phyloP scores from a whole-genome alignment of 2,888 invertebrate genomes.

The Acanthacorydalis orientalis region DNA sequence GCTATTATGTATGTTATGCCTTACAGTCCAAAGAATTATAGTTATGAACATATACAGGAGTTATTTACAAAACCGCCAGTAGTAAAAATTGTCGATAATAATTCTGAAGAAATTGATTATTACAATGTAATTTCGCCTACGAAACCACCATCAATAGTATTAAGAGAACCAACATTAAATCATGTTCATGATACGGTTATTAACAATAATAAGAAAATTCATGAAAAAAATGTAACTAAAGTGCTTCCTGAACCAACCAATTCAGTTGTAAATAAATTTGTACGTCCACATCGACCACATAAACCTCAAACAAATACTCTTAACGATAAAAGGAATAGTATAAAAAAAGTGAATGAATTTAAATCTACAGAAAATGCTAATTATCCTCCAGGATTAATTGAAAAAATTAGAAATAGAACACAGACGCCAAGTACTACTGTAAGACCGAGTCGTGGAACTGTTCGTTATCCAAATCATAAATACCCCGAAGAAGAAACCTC shows the following conservation, averaged over 20 bases:
- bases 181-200: neutral
- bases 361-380: neutral
- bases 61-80: constrained; percentile 49
- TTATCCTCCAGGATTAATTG: neutral
- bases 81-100: constrained; percentile 33
- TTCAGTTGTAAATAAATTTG: neutral
- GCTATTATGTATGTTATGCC: constrained; percentile 51
- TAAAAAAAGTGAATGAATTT: neutral
- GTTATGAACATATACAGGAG: constrained; percentile 35
- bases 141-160: neutral
- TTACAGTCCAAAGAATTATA: constrained; percentile 37
- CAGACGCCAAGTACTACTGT: constrained; percentile 9
- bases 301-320: neutral
- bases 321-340: neutral
- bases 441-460: constrained; percentile 9
- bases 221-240: neutral
- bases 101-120: constrained; percentile 8
- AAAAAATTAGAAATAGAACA: constrained; percentile 15
- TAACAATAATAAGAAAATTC: neutral
- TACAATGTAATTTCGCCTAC: neutral
- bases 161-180: neutral
- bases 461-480: constrained; percentile 19
- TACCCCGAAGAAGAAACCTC: constrained; percentile 15
- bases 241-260: constrained; percentile 1
- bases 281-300: neutral